A percentile compares a stretch with the other conserved stretches of the same genome.
Evolutionary conservation across 1,140 invertebrate species (phyloP).

Genomic region (Hestina assimilis): DNA sequence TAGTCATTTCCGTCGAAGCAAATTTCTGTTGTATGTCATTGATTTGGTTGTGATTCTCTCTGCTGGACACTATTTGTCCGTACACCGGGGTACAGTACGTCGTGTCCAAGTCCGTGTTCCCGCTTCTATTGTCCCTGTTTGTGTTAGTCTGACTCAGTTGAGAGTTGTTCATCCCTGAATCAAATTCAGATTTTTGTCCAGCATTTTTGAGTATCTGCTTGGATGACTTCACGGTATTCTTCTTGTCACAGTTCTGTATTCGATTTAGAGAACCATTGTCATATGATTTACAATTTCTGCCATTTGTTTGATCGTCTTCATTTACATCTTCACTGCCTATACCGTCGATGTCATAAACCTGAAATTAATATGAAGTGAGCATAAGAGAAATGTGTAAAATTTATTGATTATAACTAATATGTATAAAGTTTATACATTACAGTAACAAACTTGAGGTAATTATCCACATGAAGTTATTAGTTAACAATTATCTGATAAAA

Average conservation of each 20-base stretch:
- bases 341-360: constrained; percentile 71
- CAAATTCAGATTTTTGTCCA: constrained; percentile 70
- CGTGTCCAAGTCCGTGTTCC: constrained; percentile 51
- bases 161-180: constrained; percentile 71
- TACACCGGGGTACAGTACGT: constrained; percentile 71
- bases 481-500: too few relatives aligned
- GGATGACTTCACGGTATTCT: constrained; percentile 57
- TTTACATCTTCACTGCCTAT: constrained; percentile 60
- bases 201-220: constrained; percentile 71
- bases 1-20: constrained; percentile 49
- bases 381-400: too few relatives aligned
- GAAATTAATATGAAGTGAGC: constrained; percentile 37
- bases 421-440: too few relatives aligned
- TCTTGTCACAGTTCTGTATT: constrained; percentile 44
- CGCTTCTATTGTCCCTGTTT: constrained; percentile 50
- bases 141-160: constrained; percentile 57
- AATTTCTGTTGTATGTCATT: constrained; percentile 72
- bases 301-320: constrained; percentile 54
- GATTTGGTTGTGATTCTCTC: constrained; percentile 73
- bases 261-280: constrained; percentile 49
- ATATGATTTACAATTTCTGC: constrained; percentile 34
- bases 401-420: too few relatives aligned
- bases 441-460: too few relatives aligned
- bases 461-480: too few relatives aligned
- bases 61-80: constrained; percentile 66